These are phyloP conservation scores for Rhinogobio ventralis DNA, from an alignment of 2,797 vertebrate genomes.

Conservation along the genomic window DNA sequence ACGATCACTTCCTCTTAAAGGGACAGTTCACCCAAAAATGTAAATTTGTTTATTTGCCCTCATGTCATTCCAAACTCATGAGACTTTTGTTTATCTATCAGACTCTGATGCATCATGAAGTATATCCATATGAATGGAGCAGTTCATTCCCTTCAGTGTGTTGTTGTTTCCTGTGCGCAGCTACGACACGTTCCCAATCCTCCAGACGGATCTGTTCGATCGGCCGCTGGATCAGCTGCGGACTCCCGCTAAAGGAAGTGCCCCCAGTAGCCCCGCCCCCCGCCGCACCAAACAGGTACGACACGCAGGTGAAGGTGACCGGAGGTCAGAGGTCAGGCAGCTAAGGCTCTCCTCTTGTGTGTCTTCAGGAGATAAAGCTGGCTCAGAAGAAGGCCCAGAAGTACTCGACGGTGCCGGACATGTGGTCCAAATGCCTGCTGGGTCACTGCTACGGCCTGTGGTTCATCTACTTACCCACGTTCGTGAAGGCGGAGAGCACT, in stretches of 20 bases:
- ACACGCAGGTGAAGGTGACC: neutral
- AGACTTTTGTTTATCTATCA: too few species aligned
- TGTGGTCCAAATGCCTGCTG: constrained; percentile 93
- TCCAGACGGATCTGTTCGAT: constrained; percentile 86
- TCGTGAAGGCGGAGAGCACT: constrained; percentile 80
- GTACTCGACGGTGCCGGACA: constrained; percentile 85
- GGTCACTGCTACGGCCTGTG: constrained; percentile 95
- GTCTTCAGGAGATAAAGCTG: constrained; percentile 88
- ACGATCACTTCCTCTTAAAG: neutral
- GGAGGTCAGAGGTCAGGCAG: neutral
- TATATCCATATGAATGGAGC: too few species aligned
- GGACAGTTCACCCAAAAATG: too few species aligned
- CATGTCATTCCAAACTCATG: too few species aligned
- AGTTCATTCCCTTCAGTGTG: neutral
- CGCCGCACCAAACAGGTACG: constrained; percentile 91
- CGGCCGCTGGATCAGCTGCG: constrained; percentile 84
- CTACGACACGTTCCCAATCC: constrained; percentile 88
- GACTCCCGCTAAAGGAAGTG: constrained; percentile 83
- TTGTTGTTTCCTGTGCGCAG: constrained; percentile 68
- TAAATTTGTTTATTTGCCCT: too few species aligned
- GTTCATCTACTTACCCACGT: constrained; percentile 94
- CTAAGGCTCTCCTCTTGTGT: neutral
- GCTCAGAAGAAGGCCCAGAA: constrained; percentile 92
- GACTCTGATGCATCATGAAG: too few species aligned
- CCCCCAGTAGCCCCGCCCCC: constrained; percentile 91